phyloP scores from a whole-genome alignment of 92 coral and sea anemone genomes.

The Zoanthus gigantus region DNA sequence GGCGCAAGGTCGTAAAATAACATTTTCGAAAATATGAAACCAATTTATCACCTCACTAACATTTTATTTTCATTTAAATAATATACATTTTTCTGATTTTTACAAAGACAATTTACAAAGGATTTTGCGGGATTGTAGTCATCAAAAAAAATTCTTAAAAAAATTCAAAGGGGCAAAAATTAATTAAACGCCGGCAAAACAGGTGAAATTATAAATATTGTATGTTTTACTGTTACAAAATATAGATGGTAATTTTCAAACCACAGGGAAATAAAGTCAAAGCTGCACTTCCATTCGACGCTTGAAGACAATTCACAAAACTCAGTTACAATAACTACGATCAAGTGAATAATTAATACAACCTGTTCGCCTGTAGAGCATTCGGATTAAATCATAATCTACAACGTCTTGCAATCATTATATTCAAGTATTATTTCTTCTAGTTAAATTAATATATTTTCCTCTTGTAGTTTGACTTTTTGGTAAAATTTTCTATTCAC shows the following conservation, averaged over 20 bases:
- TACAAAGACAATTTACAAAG: neutral
- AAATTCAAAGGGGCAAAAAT: no score
- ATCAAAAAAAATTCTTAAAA: no score
- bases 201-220: no score
- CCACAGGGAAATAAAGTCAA: no score
- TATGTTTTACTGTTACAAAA: no score
- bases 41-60: neutral
- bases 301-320: neutral
- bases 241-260: no score
- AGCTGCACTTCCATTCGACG: neutral
- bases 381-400: constrained; percentile 16
- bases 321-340: neutral
- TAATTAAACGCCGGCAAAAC: no score
- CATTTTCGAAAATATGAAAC: neutral
- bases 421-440: neutral
- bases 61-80: neutral
- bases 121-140: no score
- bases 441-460: neutral
- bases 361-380: neutral
- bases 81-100: neutral
- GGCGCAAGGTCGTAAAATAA: neutral
- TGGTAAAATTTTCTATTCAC: neutral
- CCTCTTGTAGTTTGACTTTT: constrained; percentile 13
- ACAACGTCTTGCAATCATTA: constrained; percentile 7
- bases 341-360: neutral